A percentile compares a stretch with the other conserved stretches of the same genome.
Evolutionary conservation across 2,888 invertebrate species (phyloP).

Genomic region (Argyresthia goedartella): DNA sequence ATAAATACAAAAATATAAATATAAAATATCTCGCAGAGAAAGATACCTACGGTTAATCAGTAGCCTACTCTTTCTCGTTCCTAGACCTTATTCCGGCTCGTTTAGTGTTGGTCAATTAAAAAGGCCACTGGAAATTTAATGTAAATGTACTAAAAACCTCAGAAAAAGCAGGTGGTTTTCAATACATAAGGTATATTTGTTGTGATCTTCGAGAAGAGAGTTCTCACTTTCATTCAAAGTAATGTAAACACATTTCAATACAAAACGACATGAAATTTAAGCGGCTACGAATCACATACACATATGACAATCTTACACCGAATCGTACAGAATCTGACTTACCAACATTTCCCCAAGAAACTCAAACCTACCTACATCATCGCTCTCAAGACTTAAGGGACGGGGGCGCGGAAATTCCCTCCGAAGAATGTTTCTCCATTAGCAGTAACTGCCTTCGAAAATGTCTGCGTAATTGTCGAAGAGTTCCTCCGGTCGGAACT

Average conservation of each 20-base stretch:
- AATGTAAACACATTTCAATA: too few species aligned
- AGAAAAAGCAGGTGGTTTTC: too few species aligned
- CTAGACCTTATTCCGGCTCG: conserved; percentile 53
- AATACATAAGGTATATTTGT: too few species aligned
- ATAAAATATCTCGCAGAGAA: conserved; percentile 12
- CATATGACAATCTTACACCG: too few species aligned
- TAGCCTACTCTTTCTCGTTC: conserved; percentile 47
- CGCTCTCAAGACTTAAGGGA: not conserved
- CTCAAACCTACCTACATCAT: not conserved
- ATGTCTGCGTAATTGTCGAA: conserved; percentile 19
- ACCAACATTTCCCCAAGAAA: not conserved
- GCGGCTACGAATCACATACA: too few species aligned
- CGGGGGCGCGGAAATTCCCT: conserved; percentile 1
- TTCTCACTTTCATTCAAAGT: too few species aligned
- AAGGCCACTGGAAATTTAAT: not conserved
- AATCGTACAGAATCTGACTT: not conserved
- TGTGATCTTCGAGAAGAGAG: too few species aligned
- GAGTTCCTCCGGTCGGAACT: not conserved
- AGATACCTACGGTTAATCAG: conserved; percentile 15
- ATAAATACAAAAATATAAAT: conserved; percentile 15
- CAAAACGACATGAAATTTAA: too few species aligned
- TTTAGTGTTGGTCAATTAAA: conserved; percentile 57
- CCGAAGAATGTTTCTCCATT: conserved; percentile 31
- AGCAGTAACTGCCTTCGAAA: conserved; percentile 32
- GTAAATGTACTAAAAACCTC: conserved; percentile 33